Evolutionary conservation across 2,888 invertebrate species (phyloP), one percentile per base, ranked within the genome.

Genomic region (Tetragonula carbonaria): DNA sequence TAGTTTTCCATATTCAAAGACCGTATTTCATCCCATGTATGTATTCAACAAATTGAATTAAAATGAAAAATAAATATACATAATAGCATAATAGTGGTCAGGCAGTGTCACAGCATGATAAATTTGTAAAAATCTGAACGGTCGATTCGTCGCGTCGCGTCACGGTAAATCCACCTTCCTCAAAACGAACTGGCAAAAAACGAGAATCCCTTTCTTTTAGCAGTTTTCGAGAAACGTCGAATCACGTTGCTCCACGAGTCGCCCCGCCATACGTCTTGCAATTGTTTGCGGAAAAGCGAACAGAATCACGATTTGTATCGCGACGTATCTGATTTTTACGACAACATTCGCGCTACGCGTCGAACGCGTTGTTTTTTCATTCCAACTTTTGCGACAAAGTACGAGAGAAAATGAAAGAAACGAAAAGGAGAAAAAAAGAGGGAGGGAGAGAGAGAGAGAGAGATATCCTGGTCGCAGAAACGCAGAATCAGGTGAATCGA

Each of bases 401-500:
- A 14, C 16, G 14, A 75, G 67, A 28, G 28, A 28, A 28, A 16
- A 23, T 18, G 18, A 28, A 18, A 28, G 28, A 28, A 18, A 45
- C 45, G 8, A 28, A 16, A 28, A 0, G 11, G 18, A 11, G 28
- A 18, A 8, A 38, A 50, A 57, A 53, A n/a, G 21, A 8, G 70
- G 67, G 16, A 23, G 23, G 23, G 23, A 0, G 28, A 18, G 63
- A 28, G 28, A 23, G 8, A 28, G 8, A 28, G 2, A 2, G 18
- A 63, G 28, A 28, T 33, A 63, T 45, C 8, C 45, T 45, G 45
- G 8, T 45, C 8, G 76, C 78, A 78, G 80, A 82, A 80, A 66
- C 81, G 80, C 74, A 72, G 89, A 89, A 87, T 88, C 88, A 78
- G 89, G 82, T 80, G 88, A 88, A 85, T 85, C 83, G 74, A 84